Conservation (phyloP, 2,797 vertebrate species). For the Falco biarmicus region DNA sequence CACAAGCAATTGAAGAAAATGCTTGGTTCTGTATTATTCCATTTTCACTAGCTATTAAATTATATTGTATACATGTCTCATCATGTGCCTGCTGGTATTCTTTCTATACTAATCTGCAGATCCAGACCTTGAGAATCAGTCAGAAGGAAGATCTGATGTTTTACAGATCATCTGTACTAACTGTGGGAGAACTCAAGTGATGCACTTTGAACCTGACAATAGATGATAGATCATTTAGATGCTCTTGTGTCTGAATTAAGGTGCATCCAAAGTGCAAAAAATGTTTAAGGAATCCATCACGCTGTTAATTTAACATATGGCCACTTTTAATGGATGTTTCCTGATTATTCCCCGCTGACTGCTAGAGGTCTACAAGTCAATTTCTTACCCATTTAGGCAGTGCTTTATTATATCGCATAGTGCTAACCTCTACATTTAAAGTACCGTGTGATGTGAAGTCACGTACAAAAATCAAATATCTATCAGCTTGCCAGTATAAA, state of each 20-base stretch:
- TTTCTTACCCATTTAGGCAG: background rate
- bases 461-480: background rate
- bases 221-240: background rate
- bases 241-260: background rate
- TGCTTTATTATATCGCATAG: background rate
- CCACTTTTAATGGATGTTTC: background rate
- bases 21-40: background rate
- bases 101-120: background rate
- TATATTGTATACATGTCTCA: background rate
- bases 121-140: background rate
- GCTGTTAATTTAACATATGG: background rate
- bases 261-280: background rate
- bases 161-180: background rate
- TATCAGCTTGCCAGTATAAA: background rate
- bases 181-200: background rate
- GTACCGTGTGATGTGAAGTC: background rate
- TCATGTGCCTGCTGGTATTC: background rate
- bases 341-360: background rate
- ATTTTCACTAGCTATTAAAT: background rate
- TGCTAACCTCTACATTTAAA: background rate
- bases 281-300: background rate
- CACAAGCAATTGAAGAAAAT: background rate
- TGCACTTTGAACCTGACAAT: background rate
- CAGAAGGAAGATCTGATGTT: background rate
- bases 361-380: background rate